These are phyloP conservation scores for Columba janthina DNA, from an alignment of 2,113 vertebrate species.

Conservation along the genomic window DNA sequence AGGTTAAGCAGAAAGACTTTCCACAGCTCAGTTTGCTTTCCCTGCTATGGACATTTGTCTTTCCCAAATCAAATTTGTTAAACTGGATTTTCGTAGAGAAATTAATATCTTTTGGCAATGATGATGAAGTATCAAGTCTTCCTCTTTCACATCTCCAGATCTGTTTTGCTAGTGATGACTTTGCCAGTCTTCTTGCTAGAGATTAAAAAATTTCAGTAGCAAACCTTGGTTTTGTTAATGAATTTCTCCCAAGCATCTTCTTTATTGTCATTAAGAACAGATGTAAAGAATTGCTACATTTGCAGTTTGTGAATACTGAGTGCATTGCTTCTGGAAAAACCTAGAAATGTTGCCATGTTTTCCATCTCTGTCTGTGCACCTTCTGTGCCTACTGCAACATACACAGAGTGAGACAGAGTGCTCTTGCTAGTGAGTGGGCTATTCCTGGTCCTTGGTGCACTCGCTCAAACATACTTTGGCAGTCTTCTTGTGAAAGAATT, in stretches of 20 bases:
- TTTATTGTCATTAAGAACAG: background rate
- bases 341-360: background rate
- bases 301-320: background rate
- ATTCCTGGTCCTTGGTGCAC: background rate
- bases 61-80: background rate
- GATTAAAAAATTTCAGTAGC: background rate
- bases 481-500: background rate
- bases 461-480: background rate
- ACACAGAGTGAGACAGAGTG: background rate
- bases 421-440: background rate
- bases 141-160: background rate
- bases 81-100: background rate
- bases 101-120: background rate
- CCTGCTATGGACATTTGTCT: background rate
- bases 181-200: background rate
- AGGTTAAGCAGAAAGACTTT: slow-evolving; percentile 28
- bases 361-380: background rate
- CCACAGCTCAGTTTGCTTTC: background rate
- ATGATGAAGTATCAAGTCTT: background rate
- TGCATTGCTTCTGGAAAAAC: background rate
- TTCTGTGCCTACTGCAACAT: background rate
- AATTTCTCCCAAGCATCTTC: background rate
- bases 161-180: background rate
- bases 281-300: background rate
- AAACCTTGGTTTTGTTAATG: background rate